phyloP scores from a whole-genome alignment of 2,113 vertebrate genomes.

The Bubalus kerabau region DNA sequence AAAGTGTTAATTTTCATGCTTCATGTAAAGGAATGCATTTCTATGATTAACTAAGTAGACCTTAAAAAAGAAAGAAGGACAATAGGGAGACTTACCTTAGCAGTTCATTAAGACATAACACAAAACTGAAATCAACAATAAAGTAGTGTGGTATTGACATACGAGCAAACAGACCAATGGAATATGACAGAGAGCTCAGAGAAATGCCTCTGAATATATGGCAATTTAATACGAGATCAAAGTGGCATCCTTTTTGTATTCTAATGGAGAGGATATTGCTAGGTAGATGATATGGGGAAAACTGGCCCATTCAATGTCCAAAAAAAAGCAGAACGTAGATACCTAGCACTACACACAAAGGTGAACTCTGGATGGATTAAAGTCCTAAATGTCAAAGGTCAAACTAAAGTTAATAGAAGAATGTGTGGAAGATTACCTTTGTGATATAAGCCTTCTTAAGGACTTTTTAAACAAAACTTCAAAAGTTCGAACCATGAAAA shows the following conservation, averaged over 20 bases:
- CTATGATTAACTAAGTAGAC: neutral
- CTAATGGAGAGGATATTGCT: neutral
- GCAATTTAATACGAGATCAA: neutral
- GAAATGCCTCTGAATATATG: neutral
- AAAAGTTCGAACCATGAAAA: constrained; percentile 16
- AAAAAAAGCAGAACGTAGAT: neutral
- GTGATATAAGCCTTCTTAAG: neutral
- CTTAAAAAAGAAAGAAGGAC: neutral
- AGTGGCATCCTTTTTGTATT: neutral
- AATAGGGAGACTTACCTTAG: neutral
- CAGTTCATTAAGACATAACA: neutral
- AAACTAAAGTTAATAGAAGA: constrained; percentile 41
- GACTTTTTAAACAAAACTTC: constrained; percentile 23
- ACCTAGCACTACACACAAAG: neutral
- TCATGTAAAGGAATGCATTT: neutral
- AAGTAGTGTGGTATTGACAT: neutral
- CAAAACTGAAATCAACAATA: neutral
- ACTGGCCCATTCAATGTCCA: neutral
- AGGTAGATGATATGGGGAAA: neutral
- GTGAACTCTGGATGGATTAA: neutral
- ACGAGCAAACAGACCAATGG: neutral
- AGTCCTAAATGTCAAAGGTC: neutral
- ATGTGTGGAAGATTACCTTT: constrained; percentile 29
- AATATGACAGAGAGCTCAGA: neutral
- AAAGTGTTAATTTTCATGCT: neutral